phyloP scores from a whole-genome alignment of 2,888 invertebrate genomes.

The Dasysyrphus tricinctus region DNA sequence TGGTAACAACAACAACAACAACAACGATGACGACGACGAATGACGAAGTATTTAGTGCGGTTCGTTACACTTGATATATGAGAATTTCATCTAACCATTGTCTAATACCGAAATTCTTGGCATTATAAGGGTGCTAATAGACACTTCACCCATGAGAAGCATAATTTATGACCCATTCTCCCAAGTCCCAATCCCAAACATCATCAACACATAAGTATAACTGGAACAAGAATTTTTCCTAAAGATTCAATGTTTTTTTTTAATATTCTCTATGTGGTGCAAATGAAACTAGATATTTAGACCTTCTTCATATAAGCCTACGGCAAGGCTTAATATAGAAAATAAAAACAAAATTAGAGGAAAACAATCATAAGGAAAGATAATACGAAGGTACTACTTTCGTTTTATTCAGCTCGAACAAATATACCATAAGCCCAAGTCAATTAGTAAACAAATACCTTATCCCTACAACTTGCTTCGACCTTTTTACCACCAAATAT shows the following conservation, averaged over 20 bases:
- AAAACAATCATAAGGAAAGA: not conserved
- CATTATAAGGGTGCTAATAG: conserved; percentile 82
- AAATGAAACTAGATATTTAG: conserved; percentile 17
- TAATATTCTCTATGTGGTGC: not conserved
- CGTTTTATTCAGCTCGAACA: not conserved
- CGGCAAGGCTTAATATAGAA: not conserved
- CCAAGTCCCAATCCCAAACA: not conserved
- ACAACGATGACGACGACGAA: conserved; percentile 61
- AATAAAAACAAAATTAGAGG: not conserved
- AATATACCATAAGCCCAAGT: not conserved
- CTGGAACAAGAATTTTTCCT: conserved; percentile 33
- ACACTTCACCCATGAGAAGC: conserved; percentile 77
- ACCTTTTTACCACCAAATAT: not conserved
- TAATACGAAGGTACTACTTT: not conserved
- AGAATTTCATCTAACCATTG: conserved; percentile 77
- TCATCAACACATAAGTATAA: conserved; percentile 20
- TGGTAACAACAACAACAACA: conserved; percentile 29
- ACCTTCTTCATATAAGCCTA: not conserved
- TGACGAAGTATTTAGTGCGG: conserved; percentile 77
- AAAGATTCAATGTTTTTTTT: conserved; percentile 24
- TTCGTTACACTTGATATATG: conserved; percentile 78
- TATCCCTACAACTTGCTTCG: not conserved
- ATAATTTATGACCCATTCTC: conserved; percentile 71
- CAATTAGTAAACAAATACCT: not conserved
- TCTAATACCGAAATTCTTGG: conserved; percentile 79